These are phyloP conservation scores for Platysteira castanea DNA, from an alignment of 2,113 vertebrate species.

Conservation along the genomic window DNA sequence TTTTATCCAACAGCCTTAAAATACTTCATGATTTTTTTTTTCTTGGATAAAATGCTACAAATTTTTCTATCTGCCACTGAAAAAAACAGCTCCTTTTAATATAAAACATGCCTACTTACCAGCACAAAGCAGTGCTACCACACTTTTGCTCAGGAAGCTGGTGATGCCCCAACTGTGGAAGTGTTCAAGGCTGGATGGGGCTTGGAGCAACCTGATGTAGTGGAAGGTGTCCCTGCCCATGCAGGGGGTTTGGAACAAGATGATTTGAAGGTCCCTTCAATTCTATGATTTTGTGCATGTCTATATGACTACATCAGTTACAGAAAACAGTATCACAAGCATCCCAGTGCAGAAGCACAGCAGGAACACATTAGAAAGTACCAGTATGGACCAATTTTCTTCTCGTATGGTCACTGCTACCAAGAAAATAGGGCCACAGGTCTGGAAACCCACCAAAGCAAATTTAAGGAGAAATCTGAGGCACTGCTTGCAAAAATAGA, in stretches of 20 bases:
- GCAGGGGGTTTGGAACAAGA: neutral
- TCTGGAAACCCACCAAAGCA: neutral
- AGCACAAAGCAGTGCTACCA: neutral
- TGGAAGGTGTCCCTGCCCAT: too few relatives aligned
- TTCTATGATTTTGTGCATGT: neutral
- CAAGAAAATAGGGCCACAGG: neutral
- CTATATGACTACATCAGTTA: too few relatives aligned
- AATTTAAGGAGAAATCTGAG: neutral
- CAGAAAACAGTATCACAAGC: neutral
- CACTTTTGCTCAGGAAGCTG: neutral
- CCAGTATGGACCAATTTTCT: neutral
- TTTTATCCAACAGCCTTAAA: neutral
- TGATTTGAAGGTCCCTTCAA: neutral
- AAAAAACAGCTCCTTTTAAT: neutral
- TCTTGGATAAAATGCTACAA: fast-evolving
- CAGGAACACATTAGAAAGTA: neutral
- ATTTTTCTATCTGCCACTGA: neutral
- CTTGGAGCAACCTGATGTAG: neutral
- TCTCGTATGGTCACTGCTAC: too few relatives aligned
- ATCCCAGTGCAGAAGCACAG: neutral
- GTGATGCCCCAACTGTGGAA: neutral
- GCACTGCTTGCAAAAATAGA: neutral
- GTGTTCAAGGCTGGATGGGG: neutral
- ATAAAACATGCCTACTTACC: neutral
- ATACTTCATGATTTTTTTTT: neutral